phyloP scores from a whole-genome alignment of 2,888 invertebrate genomes.

The Hofmannophila pseudospretella region DNA sequence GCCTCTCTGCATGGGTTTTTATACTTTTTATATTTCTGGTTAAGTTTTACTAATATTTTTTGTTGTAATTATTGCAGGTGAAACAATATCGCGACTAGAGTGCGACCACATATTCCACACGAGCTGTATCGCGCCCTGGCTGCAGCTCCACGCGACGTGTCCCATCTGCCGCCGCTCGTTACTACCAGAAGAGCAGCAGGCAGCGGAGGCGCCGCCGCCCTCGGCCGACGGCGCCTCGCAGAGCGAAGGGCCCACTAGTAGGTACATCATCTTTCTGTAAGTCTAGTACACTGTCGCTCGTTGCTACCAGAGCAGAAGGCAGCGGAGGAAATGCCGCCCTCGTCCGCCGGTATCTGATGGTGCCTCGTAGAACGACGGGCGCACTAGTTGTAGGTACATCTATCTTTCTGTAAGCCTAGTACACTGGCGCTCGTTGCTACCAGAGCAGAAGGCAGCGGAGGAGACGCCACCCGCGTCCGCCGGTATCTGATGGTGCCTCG shows the following conservation, averaged over 20 bases:
- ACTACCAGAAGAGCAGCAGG: conserved; percentile 29
- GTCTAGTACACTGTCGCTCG: conserved; percentile 1
- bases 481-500: conserved; percentile 8
- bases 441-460: conserved; percentile 21
- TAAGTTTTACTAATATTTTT: too few species aligned
- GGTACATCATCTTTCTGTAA: conserved; percentile 1
- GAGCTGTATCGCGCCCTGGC: conserved; percentile 96
- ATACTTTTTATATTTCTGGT: too few species aligned
- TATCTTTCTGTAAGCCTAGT: conserved; percentile 98
- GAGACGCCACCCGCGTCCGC: conserved; percentile 12
- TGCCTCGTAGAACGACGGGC: too few species aligned
- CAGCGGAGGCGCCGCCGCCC: conserved; percentile 10
- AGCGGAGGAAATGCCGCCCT: too few species aligned
- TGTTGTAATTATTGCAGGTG: conserved; percentile 61
- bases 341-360: too few species aligned
- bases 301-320: too few species aligned
- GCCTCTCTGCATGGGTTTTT: too few species aligned
- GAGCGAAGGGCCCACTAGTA: conserved; percentile 6
- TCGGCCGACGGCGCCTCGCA: conserved; percentile 9
- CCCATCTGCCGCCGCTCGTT: conserved; percentile 90
- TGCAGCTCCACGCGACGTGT: conserved; percentile 96
- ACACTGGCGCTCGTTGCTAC: conserved; percentile 82
- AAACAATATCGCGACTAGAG: conserved; percentile 86
- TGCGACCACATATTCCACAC: conserved; percentile 96
- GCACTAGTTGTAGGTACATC: conserved; percentile 97